phyloP scores from a whole-genome alignment of 2,888 invertebrate species.

The Xestia c-nigrum region DNA sequence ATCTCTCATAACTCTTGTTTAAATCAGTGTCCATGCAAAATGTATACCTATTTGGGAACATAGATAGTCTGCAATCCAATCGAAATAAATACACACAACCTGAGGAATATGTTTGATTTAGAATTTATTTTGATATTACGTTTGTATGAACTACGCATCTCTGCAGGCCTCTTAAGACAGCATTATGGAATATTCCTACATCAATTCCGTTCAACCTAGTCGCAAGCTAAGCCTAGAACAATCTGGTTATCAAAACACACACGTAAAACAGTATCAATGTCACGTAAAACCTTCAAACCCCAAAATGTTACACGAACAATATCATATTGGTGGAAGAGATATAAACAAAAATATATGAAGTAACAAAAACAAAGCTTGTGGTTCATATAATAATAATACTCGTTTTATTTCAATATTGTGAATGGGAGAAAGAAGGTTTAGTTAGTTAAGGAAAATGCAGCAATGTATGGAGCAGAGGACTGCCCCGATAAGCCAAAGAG shows the following conservation, averaged over 20 bases:
- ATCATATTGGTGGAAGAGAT: background rate
- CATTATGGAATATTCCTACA: background rate
- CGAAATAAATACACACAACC: no score
- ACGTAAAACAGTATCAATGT: background rate
- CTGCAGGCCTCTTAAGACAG: no score
- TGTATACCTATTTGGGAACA: no score
- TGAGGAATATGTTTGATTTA: no score
- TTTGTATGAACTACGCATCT: no score
- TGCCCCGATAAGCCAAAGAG: background rate
- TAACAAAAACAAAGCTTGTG: constrained; percentile 35
- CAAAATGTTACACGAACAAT: background rate
- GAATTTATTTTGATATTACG: no score
- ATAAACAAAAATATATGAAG: constrained; percentile 36
- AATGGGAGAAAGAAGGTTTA: constrained; percentile 27
- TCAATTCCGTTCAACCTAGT: background rate
- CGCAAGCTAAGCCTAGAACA: background rate
- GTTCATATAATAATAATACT: constrained; percentile 39
- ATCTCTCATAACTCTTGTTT: no score
- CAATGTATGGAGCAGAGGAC: background rate
- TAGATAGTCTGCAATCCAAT: no score
- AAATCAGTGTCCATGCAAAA: no score
- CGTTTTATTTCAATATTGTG: constrained; percentile 37
- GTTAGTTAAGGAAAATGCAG: constrained; percentile 53
- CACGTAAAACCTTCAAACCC: background rate
- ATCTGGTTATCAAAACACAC: background rate